Evolutionary conservation across 2,113 vertebrate genomes (phyloP).

Genomic region (Aix galericulata): DNA sequence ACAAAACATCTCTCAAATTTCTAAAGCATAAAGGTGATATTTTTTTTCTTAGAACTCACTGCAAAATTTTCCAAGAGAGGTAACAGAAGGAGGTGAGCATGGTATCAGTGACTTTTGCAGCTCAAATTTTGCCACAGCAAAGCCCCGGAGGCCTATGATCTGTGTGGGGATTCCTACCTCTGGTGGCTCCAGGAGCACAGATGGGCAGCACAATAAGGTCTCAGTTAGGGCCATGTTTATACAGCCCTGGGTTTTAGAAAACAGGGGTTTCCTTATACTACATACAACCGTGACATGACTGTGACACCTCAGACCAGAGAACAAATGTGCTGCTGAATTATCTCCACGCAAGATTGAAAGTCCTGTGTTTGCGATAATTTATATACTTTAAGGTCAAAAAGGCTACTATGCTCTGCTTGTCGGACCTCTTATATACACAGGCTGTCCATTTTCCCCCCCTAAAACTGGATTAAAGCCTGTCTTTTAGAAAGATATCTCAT

Average conservation of each 20-base stretch:
- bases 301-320: background rate
- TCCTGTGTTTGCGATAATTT: background rate
- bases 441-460: background rate
- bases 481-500: slow-evolving; percentile 7
- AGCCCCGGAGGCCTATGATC: background rate
- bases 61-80: background rate
- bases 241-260: background rate
- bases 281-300: background rate
- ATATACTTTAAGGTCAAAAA: background rate
- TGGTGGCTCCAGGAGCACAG: background rate
- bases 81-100: background rate
- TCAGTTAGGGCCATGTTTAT: background rate
- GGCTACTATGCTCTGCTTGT: background rate
- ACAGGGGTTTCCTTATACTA: background rate
- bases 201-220: background rate
- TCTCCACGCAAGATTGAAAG: background rate
- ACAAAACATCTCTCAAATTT: background rate
- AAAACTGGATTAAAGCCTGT: background rate
- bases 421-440: background rate
- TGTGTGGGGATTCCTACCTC: background rate
- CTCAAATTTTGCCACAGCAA: background rate
- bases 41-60: background rate
- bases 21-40: background rate
- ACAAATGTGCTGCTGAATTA: background rate
- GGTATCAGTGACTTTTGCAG: background rate